Percentiles rank a stretch among this genome's conserved stretches.
Evolutionary conservation across 2,888 invertebrate species (phyloP).

Genomic region (Drosophila fulvimacula): DNA sequence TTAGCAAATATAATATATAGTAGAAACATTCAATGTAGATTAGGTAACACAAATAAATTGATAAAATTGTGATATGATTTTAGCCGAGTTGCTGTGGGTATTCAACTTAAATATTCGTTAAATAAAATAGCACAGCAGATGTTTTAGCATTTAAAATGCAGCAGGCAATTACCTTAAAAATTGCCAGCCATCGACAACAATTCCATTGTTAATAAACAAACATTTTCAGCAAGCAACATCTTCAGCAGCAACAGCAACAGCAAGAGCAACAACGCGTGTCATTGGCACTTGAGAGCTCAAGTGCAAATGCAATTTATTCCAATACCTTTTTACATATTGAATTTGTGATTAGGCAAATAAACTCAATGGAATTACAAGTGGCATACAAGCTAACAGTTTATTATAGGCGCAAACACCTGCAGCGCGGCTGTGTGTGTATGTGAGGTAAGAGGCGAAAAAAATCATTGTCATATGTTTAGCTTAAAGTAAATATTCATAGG

Average conservation of each 20-base stretch:
- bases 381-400: conserved; percentile 59
- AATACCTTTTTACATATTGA: conserved; percentile 80
- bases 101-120: conserved; percentile 40
- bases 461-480: conserved; percentile 47
- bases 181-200: conserved; percentile 32
- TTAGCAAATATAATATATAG: neutral
- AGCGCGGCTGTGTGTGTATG: neutral
- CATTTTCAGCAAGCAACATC: conserved; percentile 17
- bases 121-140: conserved; percentile 21
- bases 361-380: conserved; percentile 72
- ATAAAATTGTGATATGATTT: neutral
- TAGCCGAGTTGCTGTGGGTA: neutral
- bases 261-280: conserved; percentile 28
- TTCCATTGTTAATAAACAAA: conserved; percentile 59
- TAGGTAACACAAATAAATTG: conserved; percentile 1
- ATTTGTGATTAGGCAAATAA: conserved; percentile 81
- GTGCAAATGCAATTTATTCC: conserved; percentile 73
- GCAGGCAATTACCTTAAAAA: conserved; percentile 62
- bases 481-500: conserved; percentile 79
- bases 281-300: conserved; percentile 36
- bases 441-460: conserved; percentile 20
- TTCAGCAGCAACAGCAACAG: neutral
- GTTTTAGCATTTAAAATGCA: conserved; percentile 61
- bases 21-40: neutral
- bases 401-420: conserved; percentile 30